Percentiles rank a stretch among this genome's conserved stretches.
These are phyloP conservation scores for Amphiura filiformis DNA, from an alignment of 35 echinoderm and acorn worm genomes.

Conservation along the genomic window DNA sequence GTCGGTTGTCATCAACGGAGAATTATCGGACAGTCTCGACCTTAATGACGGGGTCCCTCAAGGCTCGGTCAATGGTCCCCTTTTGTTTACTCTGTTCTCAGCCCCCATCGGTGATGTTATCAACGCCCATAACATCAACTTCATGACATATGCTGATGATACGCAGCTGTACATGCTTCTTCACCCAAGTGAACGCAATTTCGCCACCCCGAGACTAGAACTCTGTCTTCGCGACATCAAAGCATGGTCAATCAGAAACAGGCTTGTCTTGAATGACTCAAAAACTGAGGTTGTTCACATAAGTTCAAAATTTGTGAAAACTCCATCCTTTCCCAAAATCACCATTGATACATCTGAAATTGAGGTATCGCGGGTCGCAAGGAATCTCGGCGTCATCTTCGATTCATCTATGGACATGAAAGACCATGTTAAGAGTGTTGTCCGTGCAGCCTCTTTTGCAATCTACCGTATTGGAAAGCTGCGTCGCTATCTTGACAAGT, in stretches of 20 bases:
- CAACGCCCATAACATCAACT: conserved; percentile 1
- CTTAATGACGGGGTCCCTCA: conserved; percentile 35
- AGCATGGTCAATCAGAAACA: conserved; percentile 10
- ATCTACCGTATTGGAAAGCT: not conserved
- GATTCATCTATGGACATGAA: not conserved
- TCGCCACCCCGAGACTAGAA: conserved; percentile 8
- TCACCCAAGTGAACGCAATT: not conserved
- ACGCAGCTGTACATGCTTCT: conserved; percentile 36
- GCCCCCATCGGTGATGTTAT: conserved; percentile 1
- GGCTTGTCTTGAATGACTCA: not conserved
- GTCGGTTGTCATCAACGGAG: conserved; percentile 17
- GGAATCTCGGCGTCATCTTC: not conserved
- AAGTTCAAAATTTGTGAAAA: not conserved
- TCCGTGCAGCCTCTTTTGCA: not conserved
- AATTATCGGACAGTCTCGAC: not conserved
- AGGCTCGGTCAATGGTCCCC: not conserved
- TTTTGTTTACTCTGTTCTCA: not conserved
- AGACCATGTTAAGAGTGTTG: not conserved
- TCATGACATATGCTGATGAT: conserved; percentile 59
- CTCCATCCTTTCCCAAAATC: not conserved
- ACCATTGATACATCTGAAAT: not conserved
- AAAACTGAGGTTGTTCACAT: conserved; percentile 25
- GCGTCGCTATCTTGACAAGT: not conserved
- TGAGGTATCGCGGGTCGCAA: not conserved
- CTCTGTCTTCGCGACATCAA: not conserved